These are phyloP conservation scores for Scolopax mira DNA, from an alignment of 2,113 vertebrate species.

Conservation along the genomic window DNA sequence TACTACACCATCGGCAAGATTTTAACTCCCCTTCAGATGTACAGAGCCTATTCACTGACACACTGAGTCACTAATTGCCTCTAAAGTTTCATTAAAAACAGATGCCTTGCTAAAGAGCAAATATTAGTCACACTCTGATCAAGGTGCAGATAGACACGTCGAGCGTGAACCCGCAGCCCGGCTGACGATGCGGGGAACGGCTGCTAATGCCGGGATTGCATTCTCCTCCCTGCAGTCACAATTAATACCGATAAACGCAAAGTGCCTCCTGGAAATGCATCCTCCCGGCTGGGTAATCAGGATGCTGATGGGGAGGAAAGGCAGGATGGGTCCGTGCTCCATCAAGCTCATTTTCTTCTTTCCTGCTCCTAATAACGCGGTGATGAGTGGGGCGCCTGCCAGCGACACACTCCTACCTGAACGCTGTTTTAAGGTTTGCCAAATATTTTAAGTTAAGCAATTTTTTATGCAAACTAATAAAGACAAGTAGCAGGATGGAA, in stretches of 20 bases:
- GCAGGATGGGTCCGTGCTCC: background rate
- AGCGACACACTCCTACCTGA: background rate
- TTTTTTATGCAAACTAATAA: slow-evolving; percentile 1
- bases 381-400: background rate
- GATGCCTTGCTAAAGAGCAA: slow-evolving; percentile 42
- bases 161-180: background rate
- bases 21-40: slow-evolving; percentile 38
- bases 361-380: background rate
- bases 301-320: background rate
- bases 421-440: background rate
- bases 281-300: background rate
- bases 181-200: background rate
- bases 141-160: background rate
- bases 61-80: slow-evolving; percentile 59
- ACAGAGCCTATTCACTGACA: slow-evolving; percentile 48
- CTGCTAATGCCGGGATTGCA: background rate
- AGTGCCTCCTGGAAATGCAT: background rate
- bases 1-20: background rate
- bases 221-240: background rate
- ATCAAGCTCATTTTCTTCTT: background rate
- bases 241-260: background rate
- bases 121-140: slow-evolving; percentile 57
- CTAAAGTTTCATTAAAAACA: slow-evolving; percentile 59
- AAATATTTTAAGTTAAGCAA: background rate
- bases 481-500: background rate